Evolutionary conservation across 2,888 invertebrate species (phyloP).

Genomic region (Eupithecia abbreviata): DNA sequence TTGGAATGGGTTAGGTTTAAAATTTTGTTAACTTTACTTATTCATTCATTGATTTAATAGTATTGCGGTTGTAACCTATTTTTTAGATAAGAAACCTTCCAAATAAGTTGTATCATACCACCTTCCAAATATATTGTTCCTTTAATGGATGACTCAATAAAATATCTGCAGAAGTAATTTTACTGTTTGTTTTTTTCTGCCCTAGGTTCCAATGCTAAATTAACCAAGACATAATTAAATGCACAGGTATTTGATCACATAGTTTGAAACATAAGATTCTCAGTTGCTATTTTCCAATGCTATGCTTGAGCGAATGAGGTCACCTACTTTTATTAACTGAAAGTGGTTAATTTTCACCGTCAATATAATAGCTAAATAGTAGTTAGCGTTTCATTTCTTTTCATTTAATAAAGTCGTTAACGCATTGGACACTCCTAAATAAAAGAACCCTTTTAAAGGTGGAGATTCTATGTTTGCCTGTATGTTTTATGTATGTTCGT

Average conservation of each 20-base stretch:
- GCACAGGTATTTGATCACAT: background rate
- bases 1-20: conserved; percentile 8
- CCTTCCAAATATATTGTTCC: conserved; percentile 4
- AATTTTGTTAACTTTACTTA: conserved; percentile 1
- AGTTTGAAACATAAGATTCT: background rate
- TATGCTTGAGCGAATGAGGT: conserved; percentile 59
- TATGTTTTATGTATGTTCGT: too few species aligned
- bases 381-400: conserved; percentile 1
- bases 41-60: conserved; percentile 7
- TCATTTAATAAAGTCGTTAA: background rate
- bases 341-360: conserved; percentile 41
- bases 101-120: conserved; percentile 17
- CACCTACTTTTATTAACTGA: conserved; percentile 51
- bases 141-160: conserved; percentile 19
- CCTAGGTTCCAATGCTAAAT: background rate
- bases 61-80: background rate
- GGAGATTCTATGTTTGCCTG: too few species aligned
- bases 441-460: too few species aligned
- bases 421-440: background rate
- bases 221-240: background rate
- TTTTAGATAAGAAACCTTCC: conserved; percentile 15
- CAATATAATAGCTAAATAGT: conserved; percentile 4
- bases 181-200: background rate
- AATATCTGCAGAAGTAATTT: conserved; percentile 13
- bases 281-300: conserved; percentile 46